Evolutionary conservation across 2,797 vertebrate genomes (phyloP), one percentile per base, ranked within the genome.

Genomic region (Pseudochromis fuscus): DNA sequence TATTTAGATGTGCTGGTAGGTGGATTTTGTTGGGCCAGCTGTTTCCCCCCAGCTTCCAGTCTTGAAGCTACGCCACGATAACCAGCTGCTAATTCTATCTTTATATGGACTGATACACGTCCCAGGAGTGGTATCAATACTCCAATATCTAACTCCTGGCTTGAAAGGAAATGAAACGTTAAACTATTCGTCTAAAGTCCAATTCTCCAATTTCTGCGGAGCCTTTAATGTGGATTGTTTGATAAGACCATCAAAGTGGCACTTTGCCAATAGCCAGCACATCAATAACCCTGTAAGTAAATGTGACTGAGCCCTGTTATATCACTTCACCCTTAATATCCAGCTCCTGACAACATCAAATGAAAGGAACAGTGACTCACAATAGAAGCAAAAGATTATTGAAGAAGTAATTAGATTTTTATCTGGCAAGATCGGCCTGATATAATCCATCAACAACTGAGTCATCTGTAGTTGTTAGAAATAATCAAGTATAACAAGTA

Each of bases 371-470:
- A 28, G 60, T 24, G 68, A 67, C 46, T 74, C 71, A 62, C 62
- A 77, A 79, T 60, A 77, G 63, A 76, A 72, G 68, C 70, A 67
- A 75, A 82, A 57, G 71, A 64, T 79, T 50, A 61, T 57, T 23
- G 4, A 69, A 74, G 73, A 75, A 62, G 65, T 58, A 64, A 72
- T 81, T 70, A 19, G 7, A 28, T 48, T 63, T 66, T 37, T n/a
- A 72, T 81, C 68, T 50, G 19, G 18, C 24, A 57, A 13, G 46
- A 78, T 77, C 66, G 64, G 58, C 28, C 31, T 35, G 59, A 61
- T 28, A 15, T 28, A 48, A 61, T 60, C 24, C n/a, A 33, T 23
- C 48, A 45, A 42, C 58, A 61, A 46, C 11, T 23, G 25, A 53
- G 19, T 71, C 31, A 23, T 66, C 64, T 59, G 60, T 59, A 37